A percentile compares a stretch with the other conserved stretches of the same genome.
Evolutionary conservation across 2,888 invertebrate genomes (phyloP).

Genomic region (Pardosa pseudoannulata): DNA sequence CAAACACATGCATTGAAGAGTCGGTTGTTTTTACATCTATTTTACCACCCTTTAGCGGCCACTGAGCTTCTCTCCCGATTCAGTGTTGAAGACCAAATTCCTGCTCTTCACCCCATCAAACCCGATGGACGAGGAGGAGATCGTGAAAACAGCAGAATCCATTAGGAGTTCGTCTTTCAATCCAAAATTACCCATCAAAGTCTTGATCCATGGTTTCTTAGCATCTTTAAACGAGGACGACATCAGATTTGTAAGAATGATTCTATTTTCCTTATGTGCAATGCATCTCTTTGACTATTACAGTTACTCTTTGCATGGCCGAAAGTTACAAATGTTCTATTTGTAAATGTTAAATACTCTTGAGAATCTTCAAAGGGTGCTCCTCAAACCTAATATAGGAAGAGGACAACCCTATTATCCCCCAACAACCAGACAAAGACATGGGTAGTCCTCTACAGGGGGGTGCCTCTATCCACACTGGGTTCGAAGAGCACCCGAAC

Average conservation of each 20-base stretch:
- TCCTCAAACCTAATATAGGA: too few relatives aligned
- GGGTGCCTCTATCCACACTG: too few relatives aligned
- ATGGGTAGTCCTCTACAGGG: too few relatives aligned
- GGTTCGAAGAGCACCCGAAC: too few relatives aligned
- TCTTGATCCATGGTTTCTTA: conserved; percentile 47
- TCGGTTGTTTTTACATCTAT: conserved; percentile 62
- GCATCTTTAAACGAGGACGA: conserved; percentile 14
- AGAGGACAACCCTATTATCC: too few relatives aligned
- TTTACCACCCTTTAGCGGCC: conserved; percentile 37
- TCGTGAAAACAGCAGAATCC: conserved; percentile 8
- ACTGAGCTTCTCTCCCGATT: conserved; percentile 21
- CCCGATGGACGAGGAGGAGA: neutral
- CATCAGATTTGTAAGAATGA: conserved; percentile 30
- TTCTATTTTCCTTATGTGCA: too few relatives aligned
- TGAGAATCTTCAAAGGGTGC: too few relatives aligned
- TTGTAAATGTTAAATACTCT: too few relatives aligned
- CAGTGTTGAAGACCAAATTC: conserved; percentile 17
- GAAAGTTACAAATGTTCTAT: too few relatives aligned
- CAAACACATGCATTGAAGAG: conserved; percentile 46
- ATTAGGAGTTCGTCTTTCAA: conserved; percentile 27
- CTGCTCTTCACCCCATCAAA: conserved; percentile 26
- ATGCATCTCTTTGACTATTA: too few relatives aligned
- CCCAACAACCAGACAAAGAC: too few relatives aligned
- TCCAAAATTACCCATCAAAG: conserved; percentile 13
- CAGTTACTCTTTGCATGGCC: too few relatives aligned